Evolutionary conservation across 2,888 invertebrate species (phyloP).

Genomic region (Chrysolina americana): DNA sequence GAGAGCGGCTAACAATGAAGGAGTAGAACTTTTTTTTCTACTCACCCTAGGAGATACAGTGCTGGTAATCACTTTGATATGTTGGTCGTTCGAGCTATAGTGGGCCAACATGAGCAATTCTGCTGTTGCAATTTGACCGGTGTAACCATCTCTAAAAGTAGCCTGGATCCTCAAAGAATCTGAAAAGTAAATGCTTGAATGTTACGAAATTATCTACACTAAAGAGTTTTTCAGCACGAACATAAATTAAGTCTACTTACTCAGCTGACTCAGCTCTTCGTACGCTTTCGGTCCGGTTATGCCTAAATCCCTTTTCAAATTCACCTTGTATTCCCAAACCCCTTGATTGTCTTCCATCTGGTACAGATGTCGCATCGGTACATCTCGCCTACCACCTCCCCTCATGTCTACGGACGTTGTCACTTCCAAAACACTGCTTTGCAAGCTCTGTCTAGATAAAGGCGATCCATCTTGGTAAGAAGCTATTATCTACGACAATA

Average conservation of each 20-base stretch:
- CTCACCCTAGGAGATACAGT: slow-evolving; percentile 83
- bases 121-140: slow-evolving; percentile 76
- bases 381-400: slow-evolving; percentile 76
- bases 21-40: slow-evolving; percentile 28
- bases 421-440: slow-evolving; percentile 79
- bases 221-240: background rate
- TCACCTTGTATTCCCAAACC: slow-evolving; percentile 87
- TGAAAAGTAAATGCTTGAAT: slow-evolving; percentile 18
- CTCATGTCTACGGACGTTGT: slow-evolving; percentile 75
- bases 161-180: slow-evolving; percentile 73
- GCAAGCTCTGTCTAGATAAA: slow-evolving; percentile 76
- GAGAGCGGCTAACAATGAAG: no score
- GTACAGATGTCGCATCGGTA: slow-evolving; percentile 75
- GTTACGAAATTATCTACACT: no score
- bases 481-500: slow-evolving; percentile 78
- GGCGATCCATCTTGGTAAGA: slow-evolving; percentile 94
- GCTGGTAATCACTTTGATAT: slow-evolving; percentile 89
- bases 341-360: slow-evolving; percentile 80
- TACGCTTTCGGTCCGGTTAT: slow-evolving; percentile 61
- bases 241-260: slow-evolving; percentile 47
- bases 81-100: slow-evolving; percentile 85
- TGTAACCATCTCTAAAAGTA: slow-evolving; percentile 77
- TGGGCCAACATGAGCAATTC: slow-evolving; percentile 84
- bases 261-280: slow-evolving; percentile 61
- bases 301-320: slow-evolving; percentile 79